phyloP scores from a whole-genome alignment of 2,888 invertebrate species.

The Elysia crispata region DNA sequence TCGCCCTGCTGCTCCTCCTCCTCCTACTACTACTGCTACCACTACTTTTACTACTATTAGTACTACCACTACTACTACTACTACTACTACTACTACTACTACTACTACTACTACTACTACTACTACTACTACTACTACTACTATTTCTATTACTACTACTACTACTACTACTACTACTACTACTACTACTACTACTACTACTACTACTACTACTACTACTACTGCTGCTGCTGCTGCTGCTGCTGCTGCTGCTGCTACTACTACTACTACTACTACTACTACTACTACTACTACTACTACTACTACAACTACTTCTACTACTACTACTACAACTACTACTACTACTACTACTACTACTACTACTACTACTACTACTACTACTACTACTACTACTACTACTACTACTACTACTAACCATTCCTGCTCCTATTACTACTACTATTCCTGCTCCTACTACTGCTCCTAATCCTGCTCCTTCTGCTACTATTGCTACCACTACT shows the following conservation, averaged over 20 bases:
- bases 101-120: not conserved
- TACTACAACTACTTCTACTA: not conserved
- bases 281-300: not conserved
- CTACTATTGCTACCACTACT: too few relatives aligned
- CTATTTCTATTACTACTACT: not conserved
- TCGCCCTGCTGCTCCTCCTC: not conserved
- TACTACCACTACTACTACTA: conserved; percentile 16
- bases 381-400: not conserved
- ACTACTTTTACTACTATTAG: not conserved
- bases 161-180: not conserved
- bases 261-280: conserved; percentile 1
- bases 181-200: conserved; percentile 1
- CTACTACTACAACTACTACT: not conserved
- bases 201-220: conserved; percentile 9
- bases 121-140: not conserved
- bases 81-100: not conserved
- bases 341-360: not conserved
- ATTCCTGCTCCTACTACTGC: too few relatives aligned
- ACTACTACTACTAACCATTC: not conserved
- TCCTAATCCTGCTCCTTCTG: too few relatives aligned
- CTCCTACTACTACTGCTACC: not conserved
- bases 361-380: not conserved
- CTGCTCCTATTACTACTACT: not conserved
- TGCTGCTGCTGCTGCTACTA: not conserved
- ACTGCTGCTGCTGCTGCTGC: not conserved